Percentiles rank a stretch among this genome's conserved stretches.
Evolutionary conservation across 2,113 vertebrate species (phyloP).

Genomic region (Hiodon alosoides): DNA sequence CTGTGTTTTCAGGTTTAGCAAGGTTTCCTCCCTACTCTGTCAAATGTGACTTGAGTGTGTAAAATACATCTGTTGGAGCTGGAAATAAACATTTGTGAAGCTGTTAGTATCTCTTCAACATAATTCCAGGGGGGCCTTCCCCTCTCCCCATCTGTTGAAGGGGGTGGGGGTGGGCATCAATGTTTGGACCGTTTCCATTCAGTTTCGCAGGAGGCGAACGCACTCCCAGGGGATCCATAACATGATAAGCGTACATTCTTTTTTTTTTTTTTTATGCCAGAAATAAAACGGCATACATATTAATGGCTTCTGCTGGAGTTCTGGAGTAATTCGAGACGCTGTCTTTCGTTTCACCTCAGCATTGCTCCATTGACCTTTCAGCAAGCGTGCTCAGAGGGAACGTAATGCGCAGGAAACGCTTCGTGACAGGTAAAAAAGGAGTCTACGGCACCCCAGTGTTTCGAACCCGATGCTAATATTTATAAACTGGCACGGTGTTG

Average conservation of each 20-base stretch:
- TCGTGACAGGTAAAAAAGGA: too few relatives aligned
- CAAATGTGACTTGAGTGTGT: neutral
- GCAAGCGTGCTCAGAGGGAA: neutral
- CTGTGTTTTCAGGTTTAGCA: neutral
- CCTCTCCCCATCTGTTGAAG: too few relatives aligned
- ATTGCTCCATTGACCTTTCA: neutral
- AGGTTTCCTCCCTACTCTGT: neutral
- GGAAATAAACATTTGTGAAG: constrained; percentile 6
- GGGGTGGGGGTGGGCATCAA: neutral
- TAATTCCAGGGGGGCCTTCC: neutral
- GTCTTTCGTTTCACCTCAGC: neutral
- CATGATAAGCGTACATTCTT: neutral
- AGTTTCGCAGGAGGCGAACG: neutral
- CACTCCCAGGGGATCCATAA: neutral
- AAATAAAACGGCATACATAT: constrained; percentile 1
- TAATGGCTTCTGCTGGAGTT: neutral
- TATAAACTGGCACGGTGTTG: too few relatives aligned
- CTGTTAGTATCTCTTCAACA: neutral
- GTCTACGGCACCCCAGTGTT: too few relatives aligned
- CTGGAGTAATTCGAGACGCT: neutral
- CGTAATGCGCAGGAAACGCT: too few relatives aligned
- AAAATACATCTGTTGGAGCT: constrained; percentile 8
- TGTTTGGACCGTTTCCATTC: too few relatives aligned
- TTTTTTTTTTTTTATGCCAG: neutral
- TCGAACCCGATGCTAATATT: too few relatives aligned